Conservation (phyloP, 2,888 invertebrate genomes). For the Nebria brevicollis region DNA sequence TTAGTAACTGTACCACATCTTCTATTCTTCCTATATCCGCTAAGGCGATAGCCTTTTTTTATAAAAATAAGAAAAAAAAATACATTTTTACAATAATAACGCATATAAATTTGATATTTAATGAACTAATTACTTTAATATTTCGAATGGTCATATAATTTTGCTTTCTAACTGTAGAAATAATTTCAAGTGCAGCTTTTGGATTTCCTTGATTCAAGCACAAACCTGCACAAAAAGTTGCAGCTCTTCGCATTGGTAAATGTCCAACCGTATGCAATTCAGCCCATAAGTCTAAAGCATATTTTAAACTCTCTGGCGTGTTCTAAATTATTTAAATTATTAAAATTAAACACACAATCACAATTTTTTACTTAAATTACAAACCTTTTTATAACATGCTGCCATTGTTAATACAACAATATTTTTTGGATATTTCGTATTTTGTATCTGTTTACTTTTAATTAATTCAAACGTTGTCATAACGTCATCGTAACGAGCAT, state of each 20-base stretch:
- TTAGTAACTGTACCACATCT: constrained; percentile 71
- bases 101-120: neutral
- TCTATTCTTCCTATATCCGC: constrained; percentile 71
- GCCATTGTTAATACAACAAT: constrained; percentile 73
- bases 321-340: constrained; percentile 71
- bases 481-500: constrained; percentile 74
- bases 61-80: neutral
- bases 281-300: constrained; percentile 71
- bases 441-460: constrained; percentile 70
- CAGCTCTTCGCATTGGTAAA: constrained; percentile 70
- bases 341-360: constrained; percentile 22
- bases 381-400: constrained; percentile 80
- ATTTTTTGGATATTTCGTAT: constrained; percentile 75
- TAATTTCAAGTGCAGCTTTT: constrained; percentile 74
- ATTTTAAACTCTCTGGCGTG: constrained; percentile 72
- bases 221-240: constrained; percentile 72
- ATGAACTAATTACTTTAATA: constrained; percentile 67
- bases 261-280: constrained; percentile 69
- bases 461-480: constrained; percentile 72
- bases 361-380: constrained; percentile 41
- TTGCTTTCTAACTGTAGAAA: constrained; percentile 65
- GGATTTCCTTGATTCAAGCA: constrained; percentile 76
- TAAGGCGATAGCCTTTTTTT: constrained; percentile 66
- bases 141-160: constrained; percentile 77
- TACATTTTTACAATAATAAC: neutral